These are phyloP conservation scores for Hypanus sabinus DNA, from an alignment of 2,113 vertebrate genomes.

Conservation along the genomic window DNA sequence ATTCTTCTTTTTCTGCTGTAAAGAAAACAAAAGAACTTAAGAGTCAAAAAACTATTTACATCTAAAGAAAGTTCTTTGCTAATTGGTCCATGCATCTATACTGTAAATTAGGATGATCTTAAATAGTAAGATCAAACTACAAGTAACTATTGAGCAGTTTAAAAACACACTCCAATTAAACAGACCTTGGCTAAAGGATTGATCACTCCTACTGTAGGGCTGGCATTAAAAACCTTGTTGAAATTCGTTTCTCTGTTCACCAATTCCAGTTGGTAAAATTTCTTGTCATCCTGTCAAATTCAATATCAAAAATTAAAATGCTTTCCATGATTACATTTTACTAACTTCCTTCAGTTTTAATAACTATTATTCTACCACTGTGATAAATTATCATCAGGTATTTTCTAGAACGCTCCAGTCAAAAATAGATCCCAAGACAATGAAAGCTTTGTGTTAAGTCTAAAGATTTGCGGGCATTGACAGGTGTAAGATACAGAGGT, in stretches of 20 bases:
- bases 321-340: background rate
- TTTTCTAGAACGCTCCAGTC: background rate
- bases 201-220: slow-evolving; percentile 93
- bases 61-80: slow-evolving; percentile 47
- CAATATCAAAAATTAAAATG: slow-evolving; percentile 45
- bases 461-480: too few species aligned
- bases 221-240: slow-evolving; percentile 98
- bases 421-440: background rate
- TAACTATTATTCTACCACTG: too few species aligned
- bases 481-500: background rate
- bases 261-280: slow-evolving; percentile 97
- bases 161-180: background rate
- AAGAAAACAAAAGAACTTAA: slow-evolving; percentile 59
- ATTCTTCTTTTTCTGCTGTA: slow-evolving; percentile 99
- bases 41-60: slow-evolving; percentile 42
- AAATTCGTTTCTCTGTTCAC: slow-evolving; percentile 98
- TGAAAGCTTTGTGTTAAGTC: background rate
- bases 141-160: background rate
- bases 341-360: background rate
- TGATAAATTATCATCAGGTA: background rate
- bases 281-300: slow-evolving; percentile 89
- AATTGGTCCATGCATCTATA: slow-evolving; percentile 43
- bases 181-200: slow-evolving; percentile 97
- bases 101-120: slow-evolving; percentile 41
- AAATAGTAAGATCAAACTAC: background rate